These are phyloP conservation scores for Euura saliciscinereae DNA, from an alignment of 1,140 invertebrate genomes.

Conservation along the genomic window DNA sequence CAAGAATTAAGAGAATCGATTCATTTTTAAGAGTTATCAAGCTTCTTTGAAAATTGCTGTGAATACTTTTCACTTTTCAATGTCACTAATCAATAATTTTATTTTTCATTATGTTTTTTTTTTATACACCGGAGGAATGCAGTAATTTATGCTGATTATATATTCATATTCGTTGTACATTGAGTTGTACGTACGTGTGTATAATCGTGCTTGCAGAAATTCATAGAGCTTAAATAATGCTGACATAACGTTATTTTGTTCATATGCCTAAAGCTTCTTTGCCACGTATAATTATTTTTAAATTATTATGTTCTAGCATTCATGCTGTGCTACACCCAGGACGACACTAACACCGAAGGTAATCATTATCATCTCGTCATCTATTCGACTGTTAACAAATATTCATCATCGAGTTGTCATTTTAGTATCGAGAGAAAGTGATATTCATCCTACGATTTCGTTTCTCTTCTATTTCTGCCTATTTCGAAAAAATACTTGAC, in stretches of 20 bases:
- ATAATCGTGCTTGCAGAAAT: neutral
- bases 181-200: neutral
- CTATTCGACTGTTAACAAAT: constrained; percentile 27
- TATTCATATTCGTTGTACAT: neutral
- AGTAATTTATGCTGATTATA: neutral
- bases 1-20: too few relatives aligned
- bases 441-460: too few relatives aligned
- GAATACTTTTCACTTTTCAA: neutral
- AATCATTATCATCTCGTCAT: constrained; percentile 47
- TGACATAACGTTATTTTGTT: constrained; percentile 14
- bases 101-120: neutral
- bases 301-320: constrained; percentile 80
- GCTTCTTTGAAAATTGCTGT: too few relatives aligned
- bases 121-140: neutral
- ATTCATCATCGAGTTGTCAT: neutral
- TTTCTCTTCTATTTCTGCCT: too few relatives aligned
- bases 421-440: too few relatives aligned
- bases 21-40: too few relatives aligned
- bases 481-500: too few relatives aligned
- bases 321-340: constrained; percentile 91
- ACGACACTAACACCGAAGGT: constrained; percentile 88
- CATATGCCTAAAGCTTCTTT: neutral
- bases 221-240: constrained; percentile 32
- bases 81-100: neutral
- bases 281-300: constrained; percentile 38